A percentile compares a stretch with the other conserved stretches of the same genome.
Conservation (phyloP, 2,113 vertebrate genomes). For the Connochaetes taurinus region DNA sequence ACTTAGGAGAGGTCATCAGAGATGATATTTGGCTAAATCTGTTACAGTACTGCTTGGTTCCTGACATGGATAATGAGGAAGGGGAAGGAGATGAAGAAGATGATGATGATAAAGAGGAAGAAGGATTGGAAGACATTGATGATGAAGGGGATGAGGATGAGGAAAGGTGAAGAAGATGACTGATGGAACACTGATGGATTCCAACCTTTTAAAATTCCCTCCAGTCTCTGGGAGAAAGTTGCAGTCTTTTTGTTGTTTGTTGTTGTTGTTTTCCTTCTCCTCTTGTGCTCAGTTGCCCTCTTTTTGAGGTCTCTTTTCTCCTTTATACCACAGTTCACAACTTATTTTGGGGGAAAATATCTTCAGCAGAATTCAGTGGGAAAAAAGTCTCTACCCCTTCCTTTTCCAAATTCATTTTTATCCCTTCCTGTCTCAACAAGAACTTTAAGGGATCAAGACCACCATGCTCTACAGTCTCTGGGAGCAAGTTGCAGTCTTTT, state of each 20-base stretch:
- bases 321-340: neutral
- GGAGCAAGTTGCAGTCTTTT: neutral
- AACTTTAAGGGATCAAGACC: neutral
- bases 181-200: neutral
- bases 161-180: neutral
- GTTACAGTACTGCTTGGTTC: neutral
- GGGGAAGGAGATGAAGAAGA: neutral
- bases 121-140: neutral
- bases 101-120: neutral
- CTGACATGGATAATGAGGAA: neutral
- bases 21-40: neutral
- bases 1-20: neutral
- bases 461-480: neutral
- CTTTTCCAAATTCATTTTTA: neutral
- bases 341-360: neutral
- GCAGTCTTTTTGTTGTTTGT: neutral
- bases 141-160: neutral
- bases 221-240: neutral
- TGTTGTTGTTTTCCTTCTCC: accelerated
- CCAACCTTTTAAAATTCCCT: neutral
- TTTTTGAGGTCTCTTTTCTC: neutral
- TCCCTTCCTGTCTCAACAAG: neutral
- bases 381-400: neutral
- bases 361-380: neutral
- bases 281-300: neutral